Evolutionary conservation across 2,113 vertebrate genomes (phyloP).

Genomic region (Gopherus evgoodei): DNA sequence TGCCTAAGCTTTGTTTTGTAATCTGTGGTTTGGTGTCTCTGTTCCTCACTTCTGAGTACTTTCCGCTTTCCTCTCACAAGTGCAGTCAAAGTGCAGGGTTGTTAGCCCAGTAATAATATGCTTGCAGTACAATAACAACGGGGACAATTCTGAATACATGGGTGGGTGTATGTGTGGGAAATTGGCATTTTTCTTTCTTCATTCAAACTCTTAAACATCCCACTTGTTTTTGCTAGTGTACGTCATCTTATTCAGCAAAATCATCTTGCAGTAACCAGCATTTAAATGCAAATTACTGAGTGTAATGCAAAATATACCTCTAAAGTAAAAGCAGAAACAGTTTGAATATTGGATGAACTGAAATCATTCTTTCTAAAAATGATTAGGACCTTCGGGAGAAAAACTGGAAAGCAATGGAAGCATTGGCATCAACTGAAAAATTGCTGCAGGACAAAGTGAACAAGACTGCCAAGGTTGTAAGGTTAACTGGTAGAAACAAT

Average conservation of each 20-base stretch:
- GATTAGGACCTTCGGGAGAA: slow-evolving; percentile 99
- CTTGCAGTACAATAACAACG: background rate
- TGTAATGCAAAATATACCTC: slow-evolving; percentile 71
- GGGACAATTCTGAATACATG: slow-evolving; percentile 44
- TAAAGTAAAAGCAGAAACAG: slow-evolving; percentile 73
- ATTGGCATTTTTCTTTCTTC: slow-evolving; percentile 54
- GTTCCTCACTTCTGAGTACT: slow-evolving; percentile 73
- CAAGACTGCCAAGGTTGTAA: slow-evolving; percentile 99
- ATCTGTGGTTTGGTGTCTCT: slow-evolving; percentile 74
- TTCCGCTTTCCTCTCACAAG: slow-evolving; percentile 72
- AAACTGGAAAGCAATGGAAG: slow-evolving; percentile 99
- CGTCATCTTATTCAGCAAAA: slow-evolving; percentile 49
- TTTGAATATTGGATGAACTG: slow-evolving; percentile 91
- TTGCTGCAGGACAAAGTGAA: slow-evolving; percentile 99
- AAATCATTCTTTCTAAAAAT: slow-evolving; percentile 98
- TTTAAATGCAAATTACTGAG: slow-evolving; percentile 77
- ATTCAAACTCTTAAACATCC: slow-evolving; percentile 68
- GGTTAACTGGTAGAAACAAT: slow-evolving; percentile 83
- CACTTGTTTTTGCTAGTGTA: slow-evolving; percentile 68
- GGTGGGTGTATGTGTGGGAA: slow-evolving; percentile 14
- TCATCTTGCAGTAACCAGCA: slow-evolving; percentile 79
- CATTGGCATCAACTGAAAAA: slow-evolving; percentile 99
- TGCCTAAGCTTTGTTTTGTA: slow-evolving; percentile 71
- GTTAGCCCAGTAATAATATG: accelerated
- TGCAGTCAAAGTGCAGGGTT: slow-evolving; percentile 70